These are phyloP conservation scores for Sisyra terminalis DNA, from an alignment of 2,888 invertebrate genomes.

Conservation along the genomic window DNA sequence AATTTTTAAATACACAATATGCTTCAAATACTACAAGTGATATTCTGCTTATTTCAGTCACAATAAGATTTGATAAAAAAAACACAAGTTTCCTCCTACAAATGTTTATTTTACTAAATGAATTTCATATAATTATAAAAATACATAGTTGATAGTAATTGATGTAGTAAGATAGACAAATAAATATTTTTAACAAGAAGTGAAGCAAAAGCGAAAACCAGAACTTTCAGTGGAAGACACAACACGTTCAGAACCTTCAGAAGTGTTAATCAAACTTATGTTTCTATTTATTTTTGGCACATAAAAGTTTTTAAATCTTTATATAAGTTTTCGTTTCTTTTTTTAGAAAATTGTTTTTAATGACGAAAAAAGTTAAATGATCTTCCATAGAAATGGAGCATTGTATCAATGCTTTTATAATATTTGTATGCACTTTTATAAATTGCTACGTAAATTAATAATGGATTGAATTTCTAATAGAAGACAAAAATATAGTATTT, in stretches of 20 bases:
- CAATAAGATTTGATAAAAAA: too few species aligned
- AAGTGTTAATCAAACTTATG: not conserved
- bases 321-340: not conserved
- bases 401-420: too few species aligned
- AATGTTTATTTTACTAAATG: conserved; percentile 3
- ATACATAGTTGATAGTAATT: conserved; percentile 7
- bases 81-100: conserved; percentile 1
- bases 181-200: conserved; percentile 1
- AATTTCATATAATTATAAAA: conserved; percentile 9
- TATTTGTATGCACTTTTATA: not conserved
- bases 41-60: too few species aligned
- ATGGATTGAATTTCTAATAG: not conserved
- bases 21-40: too few species aligned
- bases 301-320: not conserved
- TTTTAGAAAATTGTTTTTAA: not conserved
- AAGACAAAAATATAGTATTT: too few species aligned
- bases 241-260: conserved; percentile 6
- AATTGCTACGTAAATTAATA: not conserved
- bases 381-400: not conserved
- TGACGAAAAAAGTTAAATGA: not conserved
- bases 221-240: conserved; percentile 6
- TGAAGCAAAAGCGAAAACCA: conserved; percentile 4
- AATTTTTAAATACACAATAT: too few species aligned
- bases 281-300: conserved; percentile 2
- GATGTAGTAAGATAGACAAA: conserved; percentile 1